These are phyloP conservation scores for Eubasilissa splendida DNA, from an alignment of 2,888 invertebrate genomes.

Conservation along the genomic window DNA sequence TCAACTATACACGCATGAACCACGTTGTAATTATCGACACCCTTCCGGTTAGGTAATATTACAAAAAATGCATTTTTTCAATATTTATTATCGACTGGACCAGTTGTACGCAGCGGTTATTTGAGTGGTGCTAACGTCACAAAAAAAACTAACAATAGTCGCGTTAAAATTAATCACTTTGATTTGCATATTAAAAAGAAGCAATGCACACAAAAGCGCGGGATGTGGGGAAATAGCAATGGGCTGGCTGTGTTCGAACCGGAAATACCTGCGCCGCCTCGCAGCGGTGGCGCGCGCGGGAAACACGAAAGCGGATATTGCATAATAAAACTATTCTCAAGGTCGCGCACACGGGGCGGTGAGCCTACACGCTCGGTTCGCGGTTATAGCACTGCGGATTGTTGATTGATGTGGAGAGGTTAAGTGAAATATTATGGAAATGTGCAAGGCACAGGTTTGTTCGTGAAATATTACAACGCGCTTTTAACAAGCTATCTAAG, in stretches of 20 bases:
- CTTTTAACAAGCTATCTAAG: too few relatives aligned
- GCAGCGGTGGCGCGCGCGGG: neutral
- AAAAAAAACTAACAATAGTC: neutral
- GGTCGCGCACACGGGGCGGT: constrained; percentile 2
- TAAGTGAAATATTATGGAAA: constrained; percentile 29
- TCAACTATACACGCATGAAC: too few relatives aligned
- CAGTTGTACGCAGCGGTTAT: too few relatives aligned
- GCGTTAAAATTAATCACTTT: constrained; percentile 12
- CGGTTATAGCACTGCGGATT: constrained; percentile 4
- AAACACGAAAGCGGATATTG: constrained; percentile 35
- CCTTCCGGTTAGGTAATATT: too few relatives aligned
- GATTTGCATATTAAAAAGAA: constrained; percentile 24
- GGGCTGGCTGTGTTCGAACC: constrained; percentile 15
- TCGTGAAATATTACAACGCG: neutral
- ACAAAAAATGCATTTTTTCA: too few relatives aligned
- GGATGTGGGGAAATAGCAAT: neutral
- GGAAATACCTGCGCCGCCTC: constrained; percentile 17
- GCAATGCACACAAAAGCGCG: neutral
- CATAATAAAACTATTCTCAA: constrained; percentile 32
- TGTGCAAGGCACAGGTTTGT: neutral
- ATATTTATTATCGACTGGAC: too few relatives aligned
- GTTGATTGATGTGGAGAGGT: constrained; percentile 5
- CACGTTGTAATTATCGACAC: too few relatives aligned
- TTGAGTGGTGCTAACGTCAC: too few relatives aligned
- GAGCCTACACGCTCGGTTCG: neutral